Percentiles rank a stretch among this genome's conserved stretches.
These are phyloP conservation scores for Leptodactylus fuscus DNA, from an alignment of 2,113 vertebrate genomes.

Conservation along the genomic window DNA sequence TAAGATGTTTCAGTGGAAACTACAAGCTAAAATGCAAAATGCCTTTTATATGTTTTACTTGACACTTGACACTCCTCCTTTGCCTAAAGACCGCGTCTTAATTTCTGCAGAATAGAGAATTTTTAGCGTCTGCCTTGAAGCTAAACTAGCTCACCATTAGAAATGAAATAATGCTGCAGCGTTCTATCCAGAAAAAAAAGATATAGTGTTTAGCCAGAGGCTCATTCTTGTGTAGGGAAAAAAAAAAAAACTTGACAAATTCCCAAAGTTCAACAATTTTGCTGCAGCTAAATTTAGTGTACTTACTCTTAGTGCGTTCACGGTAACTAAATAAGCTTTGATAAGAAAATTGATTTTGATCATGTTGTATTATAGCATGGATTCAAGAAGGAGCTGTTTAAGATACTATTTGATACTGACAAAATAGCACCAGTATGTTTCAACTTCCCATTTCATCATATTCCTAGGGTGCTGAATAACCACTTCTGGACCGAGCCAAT, in stretches of 20 bases:
- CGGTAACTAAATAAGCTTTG: neutral
- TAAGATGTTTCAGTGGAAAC: constrained; percentile 18
- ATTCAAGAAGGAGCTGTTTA: too few relatives aligned
- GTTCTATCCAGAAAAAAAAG: constrained; percentile 12
- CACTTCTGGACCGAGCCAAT: too few relatives aligned
- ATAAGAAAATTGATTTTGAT: neutral
- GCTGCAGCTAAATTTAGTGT: neutral
- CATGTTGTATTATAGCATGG: neutral
- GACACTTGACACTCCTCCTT: constrained; percentile 3
- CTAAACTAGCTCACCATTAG: neutral
- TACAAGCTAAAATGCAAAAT: neutral
- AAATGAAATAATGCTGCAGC: neutral
- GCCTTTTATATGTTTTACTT: constrained; percentile 43
- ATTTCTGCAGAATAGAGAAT: constrained; percentile 26
- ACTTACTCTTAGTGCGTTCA: neutral
- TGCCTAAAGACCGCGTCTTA: constrained; percentile 53
- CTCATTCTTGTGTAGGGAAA: neutral
- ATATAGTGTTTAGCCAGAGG: constrained; percentile 5
- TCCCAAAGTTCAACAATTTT: neutral
- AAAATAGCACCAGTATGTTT: too few relatives aligned
- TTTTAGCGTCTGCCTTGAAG: constrained; percentile 52
- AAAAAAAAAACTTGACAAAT: neutral
- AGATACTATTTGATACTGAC: too few relatives aligned
- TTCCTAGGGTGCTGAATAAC: too few relatives aligned
- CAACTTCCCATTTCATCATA: too few relatives aligned